Evolutionary conservation across 2,888 invertebrate genomes (phyloP).

Genomic region (Drosophila subquinaria): DNA sequence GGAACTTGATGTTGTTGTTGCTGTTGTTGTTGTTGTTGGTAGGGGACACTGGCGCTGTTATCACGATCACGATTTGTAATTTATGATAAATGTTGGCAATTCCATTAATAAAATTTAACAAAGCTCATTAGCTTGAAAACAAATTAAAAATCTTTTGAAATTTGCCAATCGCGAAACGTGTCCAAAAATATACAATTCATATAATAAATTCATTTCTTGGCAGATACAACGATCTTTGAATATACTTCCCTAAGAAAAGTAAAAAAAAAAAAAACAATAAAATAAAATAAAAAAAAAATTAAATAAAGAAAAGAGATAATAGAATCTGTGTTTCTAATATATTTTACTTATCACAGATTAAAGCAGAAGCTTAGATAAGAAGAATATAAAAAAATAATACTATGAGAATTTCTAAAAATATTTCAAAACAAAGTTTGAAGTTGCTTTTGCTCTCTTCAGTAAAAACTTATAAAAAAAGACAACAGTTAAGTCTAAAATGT

Average conservation of each 20-base stretch:
- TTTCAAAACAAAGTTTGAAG: too few species aligned
- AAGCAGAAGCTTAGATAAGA: too few species aligned
- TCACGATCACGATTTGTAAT: constrained; percentile 81
- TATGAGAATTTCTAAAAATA: too few species aligned
- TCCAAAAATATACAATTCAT: constrained; percentile 39
- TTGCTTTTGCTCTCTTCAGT: too few species aligned
- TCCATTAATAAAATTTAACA: constrained; percentile 81
- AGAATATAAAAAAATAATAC: too few species aligned
- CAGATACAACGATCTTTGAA: not conserved
- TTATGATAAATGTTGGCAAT: constrained; percentile 82
- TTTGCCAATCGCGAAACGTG: constrained; percentile 51
- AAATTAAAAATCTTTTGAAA: constrained; percentile 52
- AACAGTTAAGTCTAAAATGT: too few species aligned
- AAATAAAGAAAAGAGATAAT: too few species aligned
- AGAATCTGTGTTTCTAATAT: too few species aligned
- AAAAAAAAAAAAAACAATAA: not conserved
- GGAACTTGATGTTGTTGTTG: constrained; percentile 20
- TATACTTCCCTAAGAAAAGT: constrained; percentile 12
- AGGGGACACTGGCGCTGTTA: constrained; percentile 53
- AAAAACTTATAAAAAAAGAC: too few species aligned
- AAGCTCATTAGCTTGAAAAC: constrained; percentile 75
- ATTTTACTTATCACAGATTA: too few species aligned
- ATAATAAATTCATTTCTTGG: constrained; percentile 1
- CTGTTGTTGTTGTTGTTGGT: constrained; percentile 12
- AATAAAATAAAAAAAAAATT: not conserved